A percentile compares a stretch with the other conserved stretches of the same genome.
Conservation (phyloP, 1,140 invertebrate genomes). For the Bombus waltoni region DNA sequence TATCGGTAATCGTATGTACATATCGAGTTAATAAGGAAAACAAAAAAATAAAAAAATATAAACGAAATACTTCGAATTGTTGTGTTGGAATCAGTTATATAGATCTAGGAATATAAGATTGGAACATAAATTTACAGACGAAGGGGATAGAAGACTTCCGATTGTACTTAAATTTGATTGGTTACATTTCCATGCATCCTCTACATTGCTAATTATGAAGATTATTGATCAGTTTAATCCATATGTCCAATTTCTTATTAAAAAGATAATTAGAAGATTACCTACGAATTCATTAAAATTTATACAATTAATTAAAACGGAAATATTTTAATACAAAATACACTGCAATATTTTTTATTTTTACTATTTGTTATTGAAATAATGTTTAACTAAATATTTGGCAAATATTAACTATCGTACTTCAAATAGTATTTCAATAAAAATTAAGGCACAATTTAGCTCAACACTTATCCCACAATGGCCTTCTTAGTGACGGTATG, state of each 20-base stretch:
- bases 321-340: not conserved
- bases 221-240: not conserved
- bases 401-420: no score
- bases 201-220: not conserved
- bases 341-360: no score
- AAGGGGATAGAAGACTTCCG: not conserved
- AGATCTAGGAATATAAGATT: not conserved
- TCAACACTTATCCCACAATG: no score
- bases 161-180: not conserved
- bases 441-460: no score
- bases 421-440: no score
- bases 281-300: not conserved
- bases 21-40: slow-evolving; percentile 48
- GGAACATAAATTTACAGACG: not conserved
- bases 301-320: not conserved
- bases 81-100: not conserved
- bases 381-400: no score
- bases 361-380: no score
- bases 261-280: not conserved
- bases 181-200: not conserved
- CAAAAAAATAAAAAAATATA: not conserved
- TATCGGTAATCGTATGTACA: slow-evolving; percentile 58
- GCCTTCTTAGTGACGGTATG: not conserved
- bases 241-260: not conserved
- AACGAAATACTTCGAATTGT: not conserved